These are phyloP conservation scores for Cryptosula pallasiana DNA, from an alignment of 2,888 invertebrate species.

Conservation along the genomic window DNA sequence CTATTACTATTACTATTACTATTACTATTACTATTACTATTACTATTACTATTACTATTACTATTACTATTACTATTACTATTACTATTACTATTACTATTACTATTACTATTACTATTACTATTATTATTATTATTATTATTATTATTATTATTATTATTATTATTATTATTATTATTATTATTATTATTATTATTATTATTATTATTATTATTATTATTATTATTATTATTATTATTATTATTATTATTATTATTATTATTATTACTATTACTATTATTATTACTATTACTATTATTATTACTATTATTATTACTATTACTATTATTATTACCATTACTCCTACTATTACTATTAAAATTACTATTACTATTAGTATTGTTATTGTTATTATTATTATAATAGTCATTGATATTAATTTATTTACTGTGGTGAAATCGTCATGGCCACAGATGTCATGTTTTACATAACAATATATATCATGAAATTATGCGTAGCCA, in stretches of 20 bases:
- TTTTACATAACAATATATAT: no score
- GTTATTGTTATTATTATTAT: not conserved
- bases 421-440: no score
- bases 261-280: not conserved
- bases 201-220: not conserved
- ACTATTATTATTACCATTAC: not conserved
- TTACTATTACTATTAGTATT: not conserved
- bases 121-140: no score
- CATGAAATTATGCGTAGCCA: no score
- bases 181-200: not conserved
- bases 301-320: not conserved
- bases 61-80: no score
- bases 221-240: not conserved
- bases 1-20: no score
- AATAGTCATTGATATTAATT: not conserved
- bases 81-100: no score
- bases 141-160: no score
- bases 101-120: no score
- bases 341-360: not conserved
- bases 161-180: not conserved
- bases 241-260: not conserved
- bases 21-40: no score
- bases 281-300: not conserved
- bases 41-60: no score
- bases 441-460: no score